These are phyloP conservation scores for Porites divaricata DNA, from an alignment of 92 coral and sea anemone species.

Conservation along the genomic window DNA sequence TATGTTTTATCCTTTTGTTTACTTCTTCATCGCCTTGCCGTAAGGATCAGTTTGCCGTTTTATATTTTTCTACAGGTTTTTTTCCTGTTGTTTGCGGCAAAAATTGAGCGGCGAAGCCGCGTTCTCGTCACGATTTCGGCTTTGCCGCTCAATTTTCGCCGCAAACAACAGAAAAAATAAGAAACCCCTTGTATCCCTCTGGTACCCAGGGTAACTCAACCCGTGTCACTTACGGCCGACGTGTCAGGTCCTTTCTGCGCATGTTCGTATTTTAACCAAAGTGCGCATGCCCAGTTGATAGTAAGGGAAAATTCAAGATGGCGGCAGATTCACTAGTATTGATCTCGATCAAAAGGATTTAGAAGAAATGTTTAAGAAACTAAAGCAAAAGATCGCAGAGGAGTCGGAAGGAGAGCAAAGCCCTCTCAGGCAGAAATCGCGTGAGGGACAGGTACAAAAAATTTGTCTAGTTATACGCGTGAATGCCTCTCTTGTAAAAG, in stretches of 20 bases:
- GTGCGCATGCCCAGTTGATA: conserved; percentile 42
- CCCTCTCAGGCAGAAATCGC: conserved; percentile 53
- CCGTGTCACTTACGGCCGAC: conserved; percentile 60
- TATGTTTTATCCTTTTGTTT: too few relatives aligned
- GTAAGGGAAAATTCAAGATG: conserved; percentile 80
- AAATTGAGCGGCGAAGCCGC: too few relatives aligned
- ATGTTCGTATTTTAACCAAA: conserved; percentile 16
- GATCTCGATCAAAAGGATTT: conserved; percentile 51
- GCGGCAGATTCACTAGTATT: conserved; percentile 76
- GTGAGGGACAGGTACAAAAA: conserved; percentile 25
- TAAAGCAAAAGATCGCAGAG: conserved; percentile 94
- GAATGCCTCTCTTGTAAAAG: conserved; percentile 31
- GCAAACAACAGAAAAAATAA: too few relatives aligned
- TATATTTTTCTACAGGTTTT: too few relatives aligned
- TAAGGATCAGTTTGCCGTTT: too few relatives aligned
- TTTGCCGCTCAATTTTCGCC: too few relatives aligned
- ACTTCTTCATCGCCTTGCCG: too few relatives aligned
- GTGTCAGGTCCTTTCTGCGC: conserved; percentile 80
- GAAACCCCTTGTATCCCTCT: too few relatives aligned
- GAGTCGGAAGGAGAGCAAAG: conserved; percentile 95
- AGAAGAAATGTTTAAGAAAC: conserved; percentile 88
- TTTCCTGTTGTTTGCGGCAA: too few relatives aligned
- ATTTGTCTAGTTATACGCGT: conserved; percentile 47
- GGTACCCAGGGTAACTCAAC: too few relatives aligned
- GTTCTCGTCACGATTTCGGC: too few relatives aligned